These are phyloP conservation scores for Eulithis testata DNA, from an alignment of 2,888 invertebrate species.

Conservation along the genomic window DNA sequence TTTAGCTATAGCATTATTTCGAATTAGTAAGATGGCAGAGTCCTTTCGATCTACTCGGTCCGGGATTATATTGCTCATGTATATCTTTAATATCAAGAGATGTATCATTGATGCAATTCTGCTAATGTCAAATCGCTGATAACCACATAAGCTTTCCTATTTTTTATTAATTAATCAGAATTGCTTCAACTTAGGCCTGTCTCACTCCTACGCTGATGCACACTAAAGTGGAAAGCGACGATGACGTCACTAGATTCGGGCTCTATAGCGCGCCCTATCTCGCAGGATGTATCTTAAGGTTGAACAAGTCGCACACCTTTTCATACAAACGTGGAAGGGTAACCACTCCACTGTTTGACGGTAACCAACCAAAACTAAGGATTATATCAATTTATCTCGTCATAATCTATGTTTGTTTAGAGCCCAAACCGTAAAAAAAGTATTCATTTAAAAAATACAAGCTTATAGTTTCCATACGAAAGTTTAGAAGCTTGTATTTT, in stretches of 20 bases:
- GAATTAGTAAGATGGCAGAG: constrained; percentile 43
- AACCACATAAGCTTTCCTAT: not conserved
- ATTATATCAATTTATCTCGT: too few species aligned
- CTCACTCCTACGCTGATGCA: constrained; percentile 1
- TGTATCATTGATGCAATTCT: constrained; percentile 38
- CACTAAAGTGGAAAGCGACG: not conserved
- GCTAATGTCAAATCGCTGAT: constrained; percentile 13
- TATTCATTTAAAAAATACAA: too few species aligned
- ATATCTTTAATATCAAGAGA: constrained; percentile 12
- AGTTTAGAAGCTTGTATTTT: too few species aligned
- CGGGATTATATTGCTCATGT: constrained; percentile 21
- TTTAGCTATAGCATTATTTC: constrained; percentile 39
- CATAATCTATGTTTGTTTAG: too few species aligned
- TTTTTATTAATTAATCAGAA: not conserved
- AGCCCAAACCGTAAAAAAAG: too few species aligned
- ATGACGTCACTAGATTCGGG: not conserved
- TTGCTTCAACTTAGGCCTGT: not conserved
- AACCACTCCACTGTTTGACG: too few species aligned
- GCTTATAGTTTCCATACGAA: too few species aligned
- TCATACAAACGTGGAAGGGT: too few species aligned
- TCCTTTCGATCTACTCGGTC: constrained; percentile 37
- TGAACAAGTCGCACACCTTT: too few species aligned
- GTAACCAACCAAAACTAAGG: too few species aligned
- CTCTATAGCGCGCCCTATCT: too few species aligned
- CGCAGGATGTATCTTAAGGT: too few species aligned